phyloP scores from a whole-genome alignment of 2,113 vertebrate genomes.

The Rattus norvegicus region DNA sequence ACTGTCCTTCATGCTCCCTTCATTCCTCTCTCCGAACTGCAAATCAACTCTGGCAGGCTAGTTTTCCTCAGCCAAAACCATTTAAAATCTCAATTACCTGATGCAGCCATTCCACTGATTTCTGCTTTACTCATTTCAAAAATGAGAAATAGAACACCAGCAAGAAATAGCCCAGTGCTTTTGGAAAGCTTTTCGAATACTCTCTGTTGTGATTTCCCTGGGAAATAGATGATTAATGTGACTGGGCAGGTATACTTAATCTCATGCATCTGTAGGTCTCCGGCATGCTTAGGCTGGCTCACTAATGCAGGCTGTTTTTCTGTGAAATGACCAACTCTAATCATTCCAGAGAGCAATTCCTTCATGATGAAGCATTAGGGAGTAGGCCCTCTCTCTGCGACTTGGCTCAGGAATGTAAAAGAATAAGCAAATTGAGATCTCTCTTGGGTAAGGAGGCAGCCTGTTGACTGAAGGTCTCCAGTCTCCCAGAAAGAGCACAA shows the following conservation, averaged over 20 bases:
- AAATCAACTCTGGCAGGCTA: conserved; percentile 52
- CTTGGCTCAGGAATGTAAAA: not conserved
- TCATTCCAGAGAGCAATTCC: not conserved
- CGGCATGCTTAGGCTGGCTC: not conserved
- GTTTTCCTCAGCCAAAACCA: conserved; percentile 60
- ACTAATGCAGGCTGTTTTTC: not conserved
- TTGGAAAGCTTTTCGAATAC: conserved; percentile 61
- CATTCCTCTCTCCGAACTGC: not conserved
- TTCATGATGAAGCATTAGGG: conserved; percentile 31
- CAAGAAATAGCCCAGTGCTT: conserved; percentile 59
- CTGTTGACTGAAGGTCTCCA: not conserved
- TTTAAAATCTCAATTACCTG: conserved; percentile 72
- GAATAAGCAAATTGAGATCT: not conserved
- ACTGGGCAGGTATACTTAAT: conserved; percentile 66
- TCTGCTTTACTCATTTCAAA: conserved; percentile 75
- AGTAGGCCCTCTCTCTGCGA: not conserved
- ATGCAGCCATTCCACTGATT: conserved; percentile 58
- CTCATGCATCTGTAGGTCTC: not conserved
- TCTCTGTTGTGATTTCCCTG: conserved; percentile 59
- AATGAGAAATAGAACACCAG: conserved; percentile 62
- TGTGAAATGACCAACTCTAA: not conserved
- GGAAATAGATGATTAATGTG: conserved; percentile 67
- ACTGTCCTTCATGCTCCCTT: conserved; percentile 31
- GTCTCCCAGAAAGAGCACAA: not conserved
- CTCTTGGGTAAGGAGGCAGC: not conserved